Evolutionary conservation across 2,113 vertebrate genomes (phyloP).

Genomic region (Sylvia atricapilla): DNA sequence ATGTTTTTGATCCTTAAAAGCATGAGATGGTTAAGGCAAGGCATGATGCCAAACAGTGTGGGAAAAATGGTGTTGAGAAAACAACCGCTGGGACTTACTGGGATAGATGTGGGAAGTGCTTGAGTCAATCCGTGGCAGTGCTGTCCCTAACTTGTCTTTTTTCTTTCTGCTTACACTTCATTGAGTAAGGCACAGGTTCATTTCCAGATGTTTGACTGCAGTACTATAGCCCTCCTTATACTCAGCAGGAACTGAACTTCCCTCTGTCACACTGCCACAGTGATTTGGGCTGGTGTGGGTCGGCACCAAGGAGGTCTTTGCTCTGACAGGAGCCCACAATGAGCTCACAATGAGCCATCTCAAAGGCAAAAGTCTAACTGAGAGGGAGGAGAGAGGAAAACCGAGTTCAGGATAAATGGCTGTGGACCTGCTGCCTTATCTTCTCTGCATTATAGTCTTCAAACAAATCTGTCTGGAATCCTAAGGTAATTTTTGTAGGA

Average conservation of each 20-base stretch:
- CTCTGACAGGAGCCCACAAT: neutral
- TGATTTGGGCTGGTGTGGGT: neutral
- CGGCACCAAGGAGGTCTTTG: neutral
- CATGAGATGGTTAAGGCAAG: neutral
- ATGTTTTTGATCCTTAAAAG: neutral
- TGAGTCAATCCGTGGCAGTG: neutral
- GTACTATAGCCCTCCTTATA: neutral
- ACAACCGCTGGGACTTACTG: fast-evolving
- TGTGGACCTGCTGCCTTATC: neutral
- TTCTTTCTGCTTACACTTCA: neutral
- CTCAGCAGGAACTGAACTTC: neutral
- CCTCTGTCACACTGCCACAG: neutral
- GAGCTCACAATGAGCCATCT: neutral
- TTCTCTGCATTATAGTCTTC: neutral
- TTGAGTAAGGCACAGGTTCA: neutral
- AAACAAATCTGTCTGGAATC: neutral
- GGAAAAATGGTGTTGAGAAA: neutral
- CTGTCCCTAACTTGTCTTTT: neutral
- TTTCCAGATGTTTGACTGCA: neutral
- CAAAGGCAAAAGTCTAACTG: neutral
- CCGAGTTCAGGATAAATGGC: neutral
- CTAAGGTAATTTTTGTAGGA: neutral
- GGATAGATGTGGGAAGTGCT: neutral
- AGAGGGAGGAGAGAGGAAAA: neutral
- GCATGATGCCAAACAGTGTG: neutral